Base-by-base conservation (phyloP, 2,888 invertebrate genomes). In the Watsonalla cultraria region DNA sequence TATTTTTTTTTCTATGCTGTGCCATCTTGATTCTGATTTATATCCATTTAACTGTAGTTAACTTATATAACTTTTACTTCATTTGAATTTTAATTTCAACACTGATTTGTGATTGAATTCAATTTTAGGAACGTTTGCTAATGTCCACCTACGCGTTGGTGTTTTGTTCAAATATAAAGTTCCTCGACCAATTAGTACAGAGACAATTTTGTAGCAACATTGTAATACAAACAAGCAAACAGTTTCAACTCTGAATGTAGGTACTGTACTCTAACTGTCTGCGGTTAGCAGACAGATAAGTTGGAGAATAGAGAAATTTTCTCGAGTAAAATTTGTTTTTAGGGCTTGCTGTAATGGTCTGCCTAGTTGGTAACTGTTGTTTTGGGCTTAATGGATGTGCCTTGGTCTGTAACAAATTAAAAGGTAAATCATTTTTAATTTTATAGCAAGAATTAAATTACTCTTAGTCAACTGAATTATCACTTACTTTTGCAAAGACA, bases 281-380 rank as follows among this genome's bases (percentile, higher is more conserved):
- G n/a, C n/a, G n/a, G n/a, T n/a, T n/a, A n/a, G 56, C 52, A 57
- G 58, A 56, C 57, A 59, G 24, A 59, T 58, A 55, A 62, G 54
- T 61, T 51, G 49, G 55, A 54, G 56, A 42, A 42, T 42, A 11
- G 57, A 64, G 59, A 61, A 62, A 64, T 65, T 59, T 42, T 8
- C 11, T 42, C 5, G 42, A 4, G 9, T 42, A 42, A 42, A 42
- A 42, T 42, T 42, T 42, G 11, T 4, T 11, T 2, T 11, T 5
- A 11, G 42, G 42, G 5, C 11, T 42, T 42, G 42, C 11, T 42
- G 11, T 42, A 42, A 42, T 42, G 9, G 11, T 11, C 42, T 42
- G 42, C 11, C 42, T 11, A 11, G 9, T 42, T 42, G 42, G 42
- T 11, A 42, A 42, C 9, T 42, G 11, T 42, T 42, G 8, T 8